Conservation (phyloP, 92 coral and sea anemone species). For the Metridium senile region DNA sequence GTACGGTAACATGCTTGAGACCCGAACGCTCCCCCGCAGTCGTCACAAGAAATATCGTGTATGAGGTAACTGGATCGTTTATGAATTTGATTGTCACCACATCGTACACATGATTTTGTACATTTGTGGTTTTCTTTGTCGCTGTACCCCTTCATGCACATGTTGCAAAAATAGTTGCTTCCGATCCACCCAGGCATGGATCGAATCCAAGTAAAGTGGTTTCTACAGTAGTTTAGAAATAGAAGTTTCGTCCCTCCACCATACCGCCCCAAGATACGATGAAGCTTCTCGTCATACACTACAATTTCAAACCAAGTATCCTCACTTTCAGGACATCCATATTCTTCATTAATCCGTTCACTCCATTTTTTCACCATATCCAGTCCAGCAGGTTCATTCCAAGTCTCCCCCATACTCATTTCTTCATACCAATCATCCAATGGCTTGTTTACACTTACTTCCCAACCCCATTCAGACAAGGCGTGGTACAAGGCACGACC, state of each 20-base stretch:
- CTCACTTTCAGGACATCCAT: background rate
- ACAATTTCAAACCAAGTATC: background rate
- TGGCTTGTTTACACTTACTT: background rate
- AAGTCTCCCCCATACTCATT: background rate
- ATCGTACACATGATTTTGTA: background rate
- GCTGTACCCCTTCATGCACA: background rate
- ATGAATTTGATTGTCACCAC: background rate
- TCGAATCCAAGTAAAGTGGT: conserved; percentile 13
- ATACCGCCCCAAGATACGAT: background rate
- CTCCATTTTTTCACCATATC: background rate
- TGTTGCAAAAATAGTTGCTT: background rate
- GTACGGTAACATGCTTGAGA: background rate
- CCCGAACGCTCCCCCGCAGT: background rate
- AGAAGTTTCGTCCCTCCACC: background rate
- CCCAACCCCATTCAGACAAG: background rate
- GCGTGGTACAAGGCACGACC: background rate
- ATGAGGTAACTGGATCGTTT: no score
- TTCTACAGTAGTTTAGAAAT: background rate
- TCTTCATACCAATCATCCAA: background rate
- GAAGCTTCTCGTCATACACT: background rate
- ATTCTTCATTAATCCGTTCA: background rate
- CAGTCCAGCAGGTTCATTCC: background rate
- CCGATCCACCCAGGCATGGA: conserved; percentile 24
- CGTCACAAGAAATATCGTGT: no score
- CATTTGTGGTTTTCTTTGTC: background rate